Evolutionary conservation across 2,888 invertebrate genomes (phyloP).

Genomic region (Parthenolecanium corni): DNA sequence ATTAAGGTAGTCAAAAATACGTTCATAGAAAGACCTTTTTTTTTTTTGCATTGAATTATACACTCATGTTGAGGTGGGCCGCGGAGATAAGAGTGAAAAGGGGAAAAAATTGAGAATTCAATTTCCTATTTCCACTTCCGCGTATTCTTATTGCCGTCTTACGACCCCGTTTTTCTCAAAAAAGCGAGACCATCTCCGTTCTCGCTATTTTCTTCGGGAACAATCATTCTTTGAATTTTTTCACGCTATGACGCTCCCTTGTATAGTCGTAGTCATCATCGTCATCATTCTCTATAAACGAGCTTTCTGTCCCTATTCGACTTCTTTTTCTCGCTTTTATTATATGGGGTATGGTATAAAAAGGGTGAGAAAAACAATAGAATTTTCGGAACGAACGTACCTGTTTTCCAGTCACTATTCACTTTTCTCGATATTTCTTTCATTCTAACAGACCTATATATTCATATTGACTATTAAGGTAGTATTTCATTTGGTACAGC

Average conservation of each 20-base stretch:
- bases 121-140: constrained; percentile 25
- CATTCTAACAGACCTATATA: no score
- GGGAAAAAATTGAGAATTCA: constrained; percentile 20
- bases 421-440: no score
- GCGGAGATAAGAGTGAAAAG: neutral
- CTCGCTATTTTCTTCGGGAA: constrained; percentile 8
- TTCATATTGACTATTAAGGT: no score
- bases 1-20: neutral
- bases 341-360: no score
- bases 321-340: no score
- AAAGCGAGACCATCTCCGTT: constrained; percentile 1
- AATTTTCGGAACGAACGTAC: constrained; percentile 3
- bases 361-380: constrained; percentile 17
- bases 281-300: constrained; percentile 24
- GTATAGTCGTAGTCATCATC: constrained; percentile 8
- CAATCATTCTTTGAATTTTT: constrained; percentile 27
- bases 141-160: constrained; percentile 17
- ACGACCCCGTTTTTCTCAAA: constrained; percentile 19
- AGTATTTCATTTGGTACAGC: no score
- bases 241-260: constrained; percentile 22
- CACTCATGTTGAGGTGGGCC: neutral
- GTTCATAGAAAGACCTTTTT: neutral
- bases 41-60: constrained; percentile 15
- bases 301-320: constrained; percentile 11
- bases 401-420: no score